Evolutionary conservation across 2,888 invertebrate genomes (phyloP).

Genomic region (Neelides folsomi): DNA sequence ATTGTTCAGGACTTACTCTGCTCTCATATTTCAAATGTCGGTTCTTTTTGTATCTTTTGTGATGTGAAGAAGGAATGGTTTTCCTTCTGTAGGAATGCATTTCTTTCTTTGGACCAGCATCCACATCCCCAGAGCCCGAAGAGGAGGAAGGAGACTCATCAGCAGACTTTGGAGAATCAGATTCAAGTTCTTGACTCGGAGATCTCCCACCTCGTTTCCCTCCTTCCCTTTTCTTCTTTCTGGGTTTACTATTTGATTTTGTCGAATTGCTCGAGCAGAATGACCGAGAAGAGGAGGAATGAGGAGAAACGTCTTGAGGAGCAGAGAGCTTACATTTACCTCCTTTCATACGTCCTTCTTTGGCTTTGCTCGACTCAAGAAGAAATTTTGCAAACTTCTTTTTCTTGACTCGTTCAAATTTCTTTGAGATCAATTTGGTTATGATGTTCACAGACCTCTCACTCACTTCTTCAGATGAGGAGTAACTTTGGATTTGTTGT

Average conservation of each 20-base stretch:
- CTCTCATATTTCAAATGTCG: too few relatives aligned
- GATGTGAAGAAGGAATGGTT: too few relatives aligned
- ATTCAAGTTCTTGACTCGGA: constrained; percentile 2
- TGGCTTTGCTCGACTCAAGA: too few relatives aligned
- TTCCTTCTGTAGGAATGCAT: too few relatives aligned
- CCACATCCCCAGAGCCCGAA: background rate
- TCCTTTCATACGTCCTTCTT: too few relatives aligned
- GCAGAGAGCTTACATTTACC: too few relatives aligned
- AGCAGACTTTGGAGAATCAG: background rate
- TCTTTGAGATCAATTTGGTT: constrained; percentile 23
- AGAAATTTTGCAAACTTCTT: too few relatives aligned
- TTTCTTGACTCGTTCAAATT: constrained; percentile 9
- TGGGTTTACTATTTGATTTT: background rate
- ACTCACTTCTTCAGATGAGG: background rate
- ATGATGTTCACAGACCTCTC: constrained; percentile 20
- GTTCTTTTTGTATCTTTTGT: too few relatives aligned
- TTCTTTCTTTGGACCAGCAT: background rate
- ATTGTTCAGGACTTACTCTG: too few relatives aligned
- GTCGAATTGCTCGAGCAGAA: background rate
- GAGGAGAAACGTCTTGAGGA: background rate
- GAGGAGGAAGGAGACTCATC: background rate
- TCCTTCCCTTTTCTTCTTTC: background rate
- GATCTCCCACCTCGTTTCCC: background rate
- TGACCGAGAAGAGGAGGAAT: constrained; percentile 2
- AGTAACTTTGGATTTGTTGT: background rate